These are phyloP conservation scores for Synaphobranchus kaupii DNA, from an alignment of 2,797 vertebrate species.

Conservation along the genomic window DNA sequence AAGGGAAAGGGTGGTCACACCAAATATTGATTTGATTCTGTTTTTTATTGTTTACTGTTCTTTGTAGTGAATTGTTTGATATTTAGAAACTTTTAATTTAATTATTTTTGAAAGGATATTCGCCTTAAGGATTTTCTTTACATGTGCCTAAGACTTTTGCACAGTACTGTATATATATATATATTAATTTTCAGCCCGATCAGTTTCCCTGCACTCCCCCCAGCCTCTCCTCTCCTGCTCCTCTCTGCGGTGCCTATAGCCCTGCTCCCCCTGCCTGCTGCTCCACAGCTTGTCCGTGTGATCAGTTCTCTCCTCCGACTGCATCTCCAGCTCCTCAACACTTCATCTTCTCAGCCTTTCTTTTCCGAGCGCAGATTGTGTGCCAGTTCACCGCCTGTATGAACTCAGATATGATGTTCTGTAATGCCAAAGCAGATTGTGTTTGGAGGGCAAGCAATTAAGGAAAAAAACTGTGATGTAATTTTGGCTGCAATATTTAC, in stretches of 20 bases:
- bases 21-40: too few relatives aligned
- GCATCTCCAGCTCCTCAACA: slow-evolving; percentile 71
- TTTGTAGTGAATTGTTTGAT: too few relatives aligned
- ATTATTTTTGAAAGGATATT: too few relatives aligned
- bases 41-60: too few relatives aligned
- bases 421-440: slow-evolving; percentile 86
- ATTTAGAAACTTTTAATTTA: too few relatives aligned
- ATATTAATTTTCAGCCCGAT: neutral
- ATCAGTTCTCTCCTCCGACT: slow-evolving; percentile 66
- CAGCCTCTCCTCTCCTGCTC: slow-evolving; percentile 50
- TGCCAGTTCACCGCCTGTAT: slow-evolving; percentile 82
- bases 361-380: slow-evolving; percentile 51
- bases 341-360: slow-evolving; percentile 73
- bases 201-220: slow-evolving; percentile 40
- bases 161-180: too few relatives aligned
- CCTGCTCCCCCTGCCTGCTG: slow-evolving; percentile 76
- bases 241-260: slow-evolving; percentile 62
- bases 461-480: slow-evolving; percentile 81
- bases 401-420: slow-evolving; percentile 82
- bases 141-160: too few relatives aligned
- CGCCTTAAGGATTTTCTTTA: too few relatives aligned
- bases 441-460: slow-evolving; percentile 87
- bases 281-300: slow-evolving; percentile 78
- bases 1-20: too few relatives aligned
- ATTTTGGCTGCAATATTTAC: slow-evolving; percentile 83